phyloP scores from a whole-genome alignment of 2,888 invertebrate genomes.

The Cryptocephalus moraei region DNA sequence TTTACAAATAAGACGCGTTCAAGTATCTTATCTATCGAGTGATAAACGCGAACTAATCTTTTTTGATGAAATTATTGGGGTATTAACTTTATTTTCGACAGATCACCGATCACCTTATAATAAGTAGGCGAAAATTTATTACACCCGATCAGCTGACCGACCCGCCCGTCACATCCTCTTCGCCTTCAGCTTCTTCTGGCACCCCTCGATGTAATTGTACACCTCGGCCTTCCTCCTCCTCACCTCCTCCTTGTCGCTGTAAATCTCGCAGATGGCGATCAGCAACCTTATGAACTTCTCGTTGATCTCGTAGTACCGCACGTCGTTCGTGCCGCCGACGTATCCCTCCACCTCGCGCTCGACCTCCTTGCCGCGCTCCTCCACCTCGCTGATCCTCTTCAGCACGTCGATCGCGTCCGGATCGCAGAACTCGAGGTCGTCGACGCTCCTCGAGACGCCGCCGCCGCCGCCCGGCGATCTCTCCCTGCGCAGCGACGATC shows the following conservation, averaged over 20 bases:
- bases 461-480: too few species aligned
- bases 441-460: conserved; percentile 8
- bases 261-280: conserved; percentile 16
- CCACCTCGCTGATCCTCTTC: conserved; percentile 10
- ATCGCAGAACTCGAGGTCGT: conserved; percentile 14
- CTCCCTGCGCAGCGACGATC: too few species aligned
- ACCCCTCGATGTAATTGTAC: conserved; percentile 13
- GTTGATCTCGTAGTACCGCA: conserved; percentile 19
- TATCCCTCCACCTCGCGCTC: conserved; percentile 14
- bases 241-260: conserved; percentile 13
- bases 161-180: not conserved
- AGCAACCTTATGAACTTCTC: conserved; percentile 15
- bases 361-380: conserved; percentile 9
- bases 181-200: conserved; percentile 15
- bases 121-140: too few species aligned
- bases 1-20: too few species aligned
- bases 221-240: conserved; percentile 14
- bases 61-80: too few species aligned
- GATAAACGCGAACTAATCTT: too few species aligned
- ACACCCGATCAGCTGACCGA: too few species aligned
- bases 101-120: too few species aligned
- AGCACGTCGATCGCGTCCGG: conserved; percentile 11
- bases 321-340: conserved; percentile 9
- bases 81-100: too few species aligned
- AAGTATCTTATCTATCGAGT: too few species aligned